Base-by-base conservation (phyloP, 1,140 invertebrate genomes). In the Coelopa frigida region DNA sequence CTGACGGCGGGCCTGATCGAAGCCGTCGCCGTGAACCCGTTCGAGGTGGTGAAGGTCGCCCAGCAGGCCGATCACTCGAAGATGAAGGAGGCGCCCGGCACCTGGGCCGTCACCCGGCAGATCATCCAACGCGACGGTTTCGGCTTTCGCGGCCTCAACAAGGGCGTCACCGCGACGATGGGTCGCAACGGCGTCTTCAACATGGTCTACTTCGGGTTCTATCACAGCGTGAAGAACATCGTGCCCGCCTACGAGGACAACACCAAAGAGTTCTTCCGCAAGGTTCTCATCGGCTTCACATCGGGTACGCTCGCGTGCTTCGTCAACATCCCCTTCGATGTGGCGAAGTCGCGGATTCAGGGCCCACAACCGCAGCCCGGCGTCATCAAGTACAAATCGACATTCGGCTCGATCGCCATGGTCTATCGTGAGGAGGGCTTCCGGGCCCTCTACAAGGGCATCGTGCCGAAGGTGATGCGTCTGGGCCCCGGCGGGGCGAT, bases 301-400 rank as follows among this genome's bases (percentile, higher is more conserved):
- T 87, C 89, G 17, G 91, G 91, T 8, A 84, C 83, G 0, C 58
- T 94, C 14, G 88, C 83, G 17, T 94, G 89, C 1, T 81, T 82
- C 59, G 72, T 89, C 18, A 96, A 96, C 67, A 95, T 95, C 74
- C 92, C 92, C 21, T 95, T 94, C 72, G 93, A 96, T 70, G 93
- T 96, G 5, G 93, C 89, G 7, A 96, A 96, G 72, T 93, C 89
- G 59, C 75, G 93, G 46, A 95, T 96, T 53, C 93, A 95, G 71
- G 87, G 90, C 1, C 88, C 90, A 5, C 89, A 94, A 71, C 87
- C 87, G 3, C 71, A 78, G 7, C 62, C 76, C 3, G 81, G 79
- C 4, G 41, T 77, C 46, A 79, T 89, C 26, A 88, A 90, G 57
- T 95, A 95, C 56, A 78, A 74, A 41, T 78, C 78, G 29, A 93